Base-by-base conservation (phyloP, 1,140 invertebrate genomes). In the Bombus polaris region DNA sequence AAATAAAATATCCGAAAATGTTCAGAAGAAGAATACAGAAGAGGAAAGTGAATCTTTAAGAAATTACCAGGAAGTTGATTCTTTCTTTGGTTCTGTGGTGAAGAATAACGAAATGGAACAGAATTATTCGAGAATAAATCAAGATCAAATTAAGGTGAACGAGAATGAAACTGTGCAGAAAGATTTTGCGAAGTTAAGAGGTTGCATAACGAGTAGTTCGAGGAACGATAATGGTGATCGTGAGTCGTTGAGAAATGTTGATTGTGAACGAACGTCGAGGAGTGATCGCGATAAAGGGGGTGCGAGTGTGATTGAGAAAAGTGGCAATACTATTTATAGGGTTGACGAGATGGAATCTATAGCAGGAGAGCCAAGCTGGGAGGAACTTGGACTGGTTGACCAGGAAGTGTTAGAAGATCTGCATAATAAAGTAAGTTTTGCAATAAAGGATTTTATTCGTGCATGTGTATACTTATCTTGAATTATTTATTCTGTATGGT, bases 381-480 rank as follows among this genome's bases (percentile, higher is more conserved):
- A 96, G 84, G 95, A 96, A 18, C 87, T 96, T 32, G 95, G 95
- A 18, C 92, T 96, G 84, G 95, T 96, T 6, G 94, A 95, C 88
- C 93, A 95, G 62, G 93, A 95, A 84, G 94, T 96, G 12, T 86
- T 96, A 42, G 92, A 95, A 78, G 95, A 96, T 86, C 91, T 96
- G 47, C 94, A 96, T 70, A 96, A 96, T 65, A 96, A 96, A 93
- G 96, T 96, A 88, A 96, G 94, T 78, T 22, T 92, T 37, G 0
- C 8, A 28, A 82, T 18, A 28, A 53, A 47, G 2, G 22, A 53
- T 79, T 75, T 57, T 57, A 75, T 57, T 59, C 53, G 13, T 53
- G 18, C n/a, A 32, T 62, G 25, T 9, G 12, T 62, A 47, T 62
- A 12, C 25, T n/a, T 62, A 66, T 32, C 6, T 66, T 66, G 15